Conservation (phyloP, 2,113 vertebrate species). For the Odocoileus virginianus region DNA sequence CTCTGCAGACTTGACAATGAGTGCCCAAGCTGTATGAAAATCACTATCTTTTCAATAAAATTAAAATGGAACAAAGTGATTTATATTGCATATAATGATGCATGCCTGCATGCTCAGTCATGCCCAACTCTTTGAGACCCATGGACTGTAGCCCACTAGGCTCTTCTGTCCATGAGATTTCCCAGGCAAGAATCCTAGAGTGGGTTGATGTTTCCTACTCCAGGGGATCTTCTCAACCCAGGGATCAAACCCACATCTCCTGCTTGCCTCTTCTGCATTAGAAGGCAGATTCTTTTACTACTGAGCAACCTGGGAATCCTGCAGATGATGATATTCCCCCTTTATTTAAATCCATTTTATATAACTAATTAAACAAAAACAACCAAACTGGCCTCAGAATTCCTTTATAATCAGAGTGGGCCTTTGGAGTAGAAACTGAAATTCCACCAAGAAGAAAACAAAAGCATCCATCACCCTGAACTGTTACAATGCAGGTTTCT, state of each 20-base stretch:
- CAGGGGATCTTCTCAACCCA: not conserved
- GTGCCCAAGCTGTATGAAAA: not conserved
- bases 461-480: not conserved
- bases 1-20: not conserved
- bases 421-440: not conserved
- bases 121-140: not conserved
- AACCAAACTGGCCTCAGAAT: not conserved
- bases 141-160: not conserved
- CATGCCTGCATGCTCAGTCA: not conserved
- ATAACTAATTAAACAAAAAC: not conserved
- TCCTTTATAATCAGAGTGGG: not conserved
- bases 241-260: not conserved
- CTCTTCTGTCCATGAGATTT: not conserved
- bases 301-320: not conserved
- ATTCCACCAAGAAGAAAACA: not conserved
- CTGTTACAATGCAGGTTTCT: not conserved
- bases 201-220: not conserved
- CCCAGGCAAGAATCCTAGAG: not conserved
- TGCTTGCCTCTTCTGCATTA: not conserved
- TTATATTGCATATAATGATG: not conserved
- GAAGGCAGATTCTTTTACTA: not conserved
- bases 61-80: not conserved
- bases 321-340: not conserved
- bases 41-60: not conserved
- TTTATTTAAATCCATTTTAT: not conserved